Percentiles rank a stretch among this genome's conserved stretches.
Evolutionary conservation across 2,113 vertebrate genomes (phyloP).

Genomic region (Merops nubicus): DNA sequence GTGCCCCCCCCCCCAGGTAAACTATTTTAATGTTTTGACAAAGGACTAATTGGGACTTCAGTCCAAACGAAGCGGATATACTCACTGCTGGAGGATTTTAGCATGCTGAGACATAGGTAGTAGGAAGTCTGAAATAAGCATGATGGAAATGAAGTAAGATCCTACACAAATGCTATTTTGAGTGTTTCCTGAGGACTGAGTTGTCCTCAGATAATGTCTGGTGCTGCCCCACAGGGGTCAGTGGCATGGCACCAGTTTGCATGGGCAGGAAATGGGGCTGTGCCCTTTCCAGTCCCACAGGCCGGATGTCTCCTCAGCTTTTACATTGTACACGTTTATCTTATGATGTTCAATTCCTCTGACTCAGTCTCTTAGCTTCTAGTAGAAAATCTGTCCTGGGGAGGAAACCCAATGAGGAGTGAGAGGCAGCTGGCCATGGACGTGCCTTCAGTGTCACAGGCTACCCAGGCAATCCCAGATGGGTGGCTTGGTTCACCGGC

Average conservation of each 20-base stretch:
- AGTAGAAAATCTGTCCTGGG: neutral
- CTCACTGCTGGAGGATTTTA: neutral
- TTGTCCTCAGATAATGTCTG: neutral
- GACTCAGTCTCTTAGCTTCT: neutral
- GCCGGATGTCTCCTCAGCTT: neutral
- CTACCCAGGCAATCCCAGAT: neutral
- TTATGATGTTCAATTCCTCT: neutral
- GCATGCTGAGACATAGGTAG: neutral
- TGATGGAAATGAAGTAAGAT: neutral
- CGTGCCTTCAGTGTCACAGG: neutral
- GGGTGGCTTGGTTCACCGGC: accelerated
- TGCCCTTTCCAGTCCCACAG: neutral
- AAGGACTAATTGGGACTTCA: neutral
- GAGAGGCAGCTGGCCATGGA: accelerated
- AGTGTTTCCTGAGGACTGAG: neutral
- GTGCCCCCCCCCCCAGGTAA: neutral
- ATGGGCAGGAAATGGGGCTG: neutral
- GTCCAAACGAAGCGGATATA: neutral
- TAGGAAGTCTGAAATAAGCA: neutral
- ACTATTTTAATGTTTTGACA: neutral
- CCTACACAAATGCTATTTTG: neutral
- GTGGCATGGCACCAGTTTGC: neutral
- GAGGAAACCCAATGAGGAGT: neutral
- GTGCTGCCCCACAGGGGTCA: neutral
- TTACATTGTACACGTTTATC: neutral